These are phyloP conservation scores for Carabus problematicus DNA, from an alignment of 2,888 invertebrate genomes.

Conservation along the genomic window DNA sequence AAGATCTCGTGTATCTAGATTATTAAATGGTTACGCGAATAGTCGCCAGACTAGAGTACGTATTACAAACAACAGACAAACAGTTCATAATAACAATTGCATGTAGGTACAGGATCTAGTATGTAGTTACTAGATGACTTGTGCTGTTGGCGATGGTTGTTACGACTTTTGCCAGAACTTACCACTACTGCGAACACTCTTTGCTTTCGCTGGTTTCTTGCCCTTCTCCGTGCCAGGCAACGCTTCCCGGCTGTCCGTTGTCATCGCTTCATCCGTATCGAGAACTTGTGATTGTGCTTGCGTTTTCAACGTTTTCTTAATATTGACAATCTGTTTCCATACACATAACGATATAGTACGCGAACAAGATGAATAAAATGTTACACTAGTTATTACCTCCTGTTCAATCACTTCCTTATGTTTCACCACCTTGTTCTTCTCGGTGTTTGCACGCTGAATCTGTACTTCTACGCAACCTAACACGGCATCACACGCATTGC, in stretches of 20 bases:
- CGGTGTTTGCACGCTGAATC: slow-evolving; percentile 84
- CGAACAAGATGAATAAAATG: slow-evolving; percentile 11
- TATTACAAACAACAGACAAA: not conserved
- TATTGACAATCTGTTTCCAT: slow-evolving; percentile 82
- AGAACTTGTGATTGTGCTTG: slow-evolving; percentile 69
- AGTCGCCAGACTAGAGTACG: no score
- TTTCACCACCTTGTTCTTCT: slow-evolving; percentile 80
- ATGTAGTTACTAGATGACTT: not conserved
- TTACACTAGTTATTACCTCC: slow-evolving; percentile 67
- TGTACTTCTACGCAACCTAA: slow-evolving; percentile 89
- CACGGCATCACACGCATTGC: slow-evolving; percentile 87
- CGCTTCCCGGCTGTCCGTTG: slow-evolving; percentile 74
- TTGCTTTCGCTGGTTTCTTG: slow-evolving; percentile 66
- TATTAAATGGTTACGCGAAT: no score
- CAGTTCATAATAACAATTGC: not conserved
- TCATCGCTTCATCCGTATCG: slow-evolving; percentile 86
- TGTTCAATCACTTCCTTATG: slow-evolving; percentile 84
- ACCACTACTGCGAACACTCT: slow-evolving; percentile 70
- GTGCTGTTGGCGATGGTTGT: slow-evolving; percentile 35
- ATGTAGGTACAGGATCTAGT: no score
- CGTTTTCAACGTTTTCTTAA: slow-evolving; percentile 87
- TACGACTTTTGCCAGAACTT: slow-evolving; percentile 73
- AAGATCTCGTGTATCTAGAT: no score
- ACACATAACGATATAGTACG: no score
- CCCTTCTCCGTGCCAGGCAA: slow-evolving; percentile 64